Evolutionary conservation across 2,797 vertebrate species (phyloP), one percentile per base, ranked within the genome.

Genomic region (Micromesistius poutassou): DNA sequence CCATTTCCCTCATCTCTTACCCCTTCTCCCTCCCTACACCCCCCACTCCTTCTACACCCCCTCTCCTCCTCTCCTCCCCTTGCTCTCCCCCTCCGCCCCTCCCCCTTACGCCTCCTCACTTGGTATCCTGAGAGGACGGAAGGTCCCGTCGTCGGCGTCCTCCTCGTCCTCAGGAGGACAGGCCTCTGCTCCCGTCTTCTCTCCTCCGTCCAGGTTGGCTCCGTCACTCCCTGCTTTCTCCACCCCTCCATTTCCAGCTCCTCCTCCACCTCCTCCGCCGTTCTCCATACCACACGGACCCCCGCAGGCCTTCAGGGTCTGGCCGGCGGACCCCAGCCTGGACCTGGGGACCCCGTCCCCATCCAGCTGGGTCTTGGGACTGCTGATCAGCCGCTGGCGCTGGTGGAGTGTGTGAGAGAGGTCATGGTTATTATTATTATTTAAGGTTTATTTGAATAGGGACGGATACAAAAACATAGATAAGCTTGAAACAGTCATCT

Each of bases 381-480:
- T 87, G 78, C 85, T 86, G 77, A 93, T 91, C 84, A 94, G 85
- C 76, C 94, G 88, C 88, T 94, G 94, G 74, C 94, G 93, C 94
- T 95, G 87, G 0, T 14, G 30, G 35, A 13, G 36, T 1, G 36
- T 36, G 1, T 7, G 16, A 4, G 35, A 71, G 12, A 16, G 30
- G 68, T 25, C 66, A 70, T 1, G 10, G 36, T n/a, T n/a, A n/a
- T n/a, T n/a, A n/a, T n/a, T n/a, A 36, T 36, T 31, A 31, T 66
- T 66, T 66, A 1, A n/a, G 25, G 13, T n/a, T 12, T 50, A 50
- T 12, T 5, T n/a, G 55, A 62, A 13, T 62, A 40, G 12, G 12
- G 38, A 40, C 38, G 4, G 31, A 31, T 31, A 4, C 31, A 50
- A 2, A 50, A 10, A 50, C 46, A 50, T 50, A 5, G 19, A 50